Percentiles rank a stretch among this genome's conserved stretches.
These are phyloP conservation scores for Loripinus fragilis DNA, from an alignment of 2,888 invertebrate species.

Conservation along the genomic window DNA sequence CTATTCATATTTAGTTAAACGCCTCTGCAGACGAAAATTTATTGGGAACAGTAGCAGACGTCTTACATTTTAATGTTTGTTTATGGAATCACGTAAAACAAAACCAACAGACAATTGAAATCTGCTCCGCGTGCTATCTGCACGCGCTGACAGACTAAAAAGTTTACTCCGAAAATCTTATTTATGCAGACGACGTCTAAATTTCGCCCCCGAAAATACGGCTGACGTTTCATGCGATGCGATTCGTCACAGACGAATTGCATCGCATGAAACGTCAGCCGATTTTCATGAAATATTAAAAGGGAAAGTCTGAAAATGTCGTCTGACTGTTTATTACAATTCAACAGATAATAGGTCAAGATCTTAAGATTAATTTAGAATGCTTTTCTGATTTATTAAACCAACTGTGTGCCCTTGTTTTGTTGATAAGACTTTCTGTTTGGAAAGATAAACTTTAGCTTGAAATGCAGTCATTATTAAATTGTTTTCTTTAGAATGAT, in stretches of 20 bases:
- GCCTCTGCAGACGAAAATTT: too few species aligned
- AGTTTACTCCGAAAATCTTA: too few species aligned
- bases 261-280: too few species aligned
- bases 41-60: not conserved
- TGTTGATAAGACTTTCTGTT: not conserved
- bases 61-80: conserved; percentile 4
- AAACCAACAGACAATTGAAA: conserved; percentile 8
- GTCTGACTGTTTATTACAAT: not conserved
- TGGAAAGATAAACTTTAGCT: conserved; percentile 4
- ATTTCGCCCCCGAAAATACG: too few species aligned
- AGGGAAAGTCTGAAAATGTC: too few species aligned
- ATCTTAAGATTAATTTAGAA: not conserved
- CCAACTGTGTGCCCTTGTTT: conserved; percentile 14
- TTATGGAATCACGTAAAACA: conserved; percentile 1
- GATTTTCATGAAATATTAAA: too few species aligned
- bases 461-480: conserved; percentile 2
- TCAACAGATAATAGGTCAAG: not conserved
- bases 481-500: too few species aligned
- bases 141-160: not conserved
- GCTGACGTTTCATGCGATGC: too few species aligned
- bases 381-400: conserved; percentile 17
- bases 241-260: too few species aligned
- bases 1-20: too few species aligned
- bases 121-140: not conserved
- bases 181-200: too few species aligned